A percentile compares a stretch with the other conserved stretches of the same genome.
Evolutionary conservation across 2,797 vertebrate species (phyloP).

Genomic region (Cetoscarus ocellatus): DNA sequence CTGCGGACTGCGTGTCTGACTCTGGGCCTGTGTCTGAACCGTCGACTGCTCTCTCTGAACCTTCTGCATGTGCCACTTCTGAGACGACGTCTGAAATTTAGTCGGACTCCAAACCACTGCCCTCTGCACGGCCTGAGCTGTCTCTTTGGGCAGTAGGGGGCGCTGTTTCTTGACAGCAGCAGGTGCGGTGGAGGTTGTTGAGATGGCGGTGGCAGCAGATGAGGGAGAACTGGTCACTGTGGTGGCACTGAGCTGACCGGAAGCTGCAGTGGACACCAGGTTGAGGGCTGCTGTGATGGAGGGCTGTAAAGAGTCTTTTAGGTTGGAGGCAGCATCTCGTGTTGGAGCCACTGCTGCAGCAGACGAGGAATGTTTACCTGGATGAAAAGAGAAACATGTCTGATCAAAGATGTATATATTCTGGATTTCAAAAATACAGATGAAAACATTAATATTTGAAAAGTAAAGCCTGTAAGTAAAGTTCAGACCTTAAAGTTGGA

Average conservation of each 20-base stretch:
- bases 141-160: conserved; percentile 96
- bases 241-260: conserved; percentile 72
- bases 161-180: conserved; percentile 94
- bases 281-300: conserved; percentile 79
- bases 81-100: conserved; percentile 95
- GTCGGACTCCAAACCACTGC: conserved; percentile 94
- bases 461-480: too few relatives aligned
- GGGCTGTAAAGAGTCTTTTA: conserved; percentile 84
- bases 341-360: conserved; percentile 83
- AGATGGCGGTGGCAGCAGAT: conserved; percentile 56
- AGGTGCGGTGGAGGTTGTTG: conserved; percentile 52
- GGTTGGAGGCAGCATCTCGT: conserved; percentile 76
- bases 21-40: conserved; percentile 54
- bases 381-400: conserved; percentile 1
- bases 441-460: too few relatives aligned
- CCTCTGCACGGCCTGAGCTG: conserved; percentile 90
- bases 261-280: conserved; percentile 77
- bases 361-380: conserved; percentile 88
- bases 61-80: conserved; percentile 98
- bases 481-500: too few relatives aligned
- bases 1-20: conserved; percentile 67
- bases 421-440: not conserved
- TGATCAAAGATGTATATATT: not conserved
- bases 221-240: conserved; percentile 67
- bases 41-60: conserved; percentile 85